Percentiles rank a stretch among this genome's conserved stretches.
Conservation (phyloP, 2,797 vertebrate species). For the Acrossocheilus wenchowensis region DNA sequence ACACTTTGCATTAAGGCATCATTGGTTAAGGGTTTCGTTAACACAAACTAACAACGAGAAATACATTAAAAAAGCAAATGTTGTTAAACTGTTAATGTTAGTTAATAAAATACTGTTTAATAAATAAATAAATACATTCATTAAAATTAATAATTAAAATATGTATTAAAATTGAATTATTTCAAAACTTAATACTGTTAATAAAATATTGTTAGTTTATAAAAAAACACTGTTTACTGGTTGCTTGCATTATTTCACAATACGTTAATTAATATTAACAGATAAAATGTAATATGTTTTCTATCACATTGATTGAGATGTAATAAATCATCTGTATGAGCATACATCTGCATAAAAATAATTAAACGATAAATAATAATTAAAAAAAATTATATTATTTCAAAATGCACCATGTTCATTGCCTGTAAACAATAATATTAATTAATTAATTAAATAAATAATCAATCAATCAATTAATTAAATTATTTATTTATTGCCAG, state of each 20-base stretch:
- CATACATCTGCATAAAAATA: background rate
- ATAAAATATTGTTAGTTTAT: background rate
- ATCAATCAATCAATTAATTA: background rate
- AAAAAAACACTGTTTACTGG: background rate
- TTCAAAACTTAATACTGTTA: too few relatives aligned
- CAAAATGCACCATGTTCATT: background rate
- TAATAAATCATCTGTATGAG: background rate
- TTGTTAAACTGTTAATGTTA: background rate
- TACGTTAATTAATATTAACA: background rate
- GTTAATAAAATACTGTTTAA: background rate
- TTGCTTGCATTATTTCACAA: background rate
- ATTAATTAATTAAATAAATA: background rate
- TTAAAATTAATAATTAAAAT: too few relatives aligned
- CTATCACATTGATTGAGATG: background rate
- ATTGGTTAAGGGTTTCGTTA: background rate
- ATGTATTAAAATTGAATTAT: too few relatives aligned
- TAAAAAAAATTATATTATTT: background rate
- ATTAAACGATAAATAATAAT: background rate
- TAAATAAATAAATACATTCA: background rate
- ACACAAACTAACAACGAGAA: background rate
- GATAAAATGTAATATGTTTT: background rate
- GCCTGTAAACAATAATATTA: background rate
- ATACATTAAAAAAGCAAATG: background rate
- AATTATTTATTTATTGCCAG: too few relatives aligned
- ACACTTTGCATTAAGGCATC: background rate